Conservation (phyloP, 2,113 vertebrate species). For the Tachysurus vachellii region DNA sequence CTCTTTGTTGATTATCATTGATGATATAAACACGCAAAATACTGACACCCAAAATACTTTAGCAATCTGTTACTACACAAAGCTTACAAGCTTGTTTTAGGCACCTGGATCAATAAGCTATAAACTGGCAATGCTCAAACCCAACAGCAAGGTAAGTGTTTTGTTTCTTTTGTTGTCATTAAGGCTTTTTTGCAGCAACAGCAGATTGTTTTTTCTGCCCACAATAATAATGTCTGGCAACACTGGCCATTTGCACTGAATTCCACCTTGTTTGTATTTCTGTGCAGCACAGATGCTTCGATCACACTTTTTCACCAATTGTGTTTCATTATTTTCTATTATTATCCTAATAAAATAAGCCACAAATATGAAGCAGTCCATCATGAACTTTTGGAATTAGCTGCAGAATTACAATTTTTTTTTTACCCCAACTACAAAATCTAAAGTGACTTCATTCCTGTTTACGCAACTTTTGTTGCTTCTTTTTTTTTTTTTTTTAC, state of each 20-base stretch:
- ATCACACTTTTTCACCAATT: not conserved
- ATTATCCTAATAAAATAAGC: not conserved
- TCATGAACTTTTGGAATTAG: not conserved
- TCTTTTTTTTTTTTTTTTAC: not conserved
- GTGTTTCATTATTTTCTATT: not conserved
- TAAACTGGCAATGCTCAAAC: not conserved
- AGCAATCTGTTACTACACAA: not conserved
- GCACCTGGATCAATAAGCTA: slow-evolving; percentile 6
- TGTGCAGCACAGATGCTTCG: not conserved
- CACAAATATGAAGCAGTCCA: not conserved
- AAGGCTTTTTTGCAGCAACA: not conserved
- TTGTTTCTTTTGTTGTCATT: not conserved
- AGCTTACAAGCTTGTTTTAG: not conserved
- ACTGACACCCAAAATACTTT: not conserved
- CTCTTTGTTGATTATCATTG: not conserved
- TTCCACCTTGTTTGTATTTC: not conserved
- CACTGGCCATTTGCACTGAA: not conserved
- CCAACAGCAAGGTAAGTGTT: not conserved
- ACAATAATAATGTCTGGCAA: not conserved
- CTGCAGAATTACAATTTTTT: not conserved
- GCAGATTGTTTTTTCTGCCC: not conserved
- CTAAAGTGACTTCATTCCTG: not conserved
- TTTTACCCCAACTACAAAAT: not conserved
- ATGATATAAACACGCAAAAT: not conserved
- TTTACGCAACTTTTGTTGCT: not conserved